Base-by-base conservation (phyloP, 2,797 vertebrate genomes). In the Xiphophorus birchmanni region DNA sequence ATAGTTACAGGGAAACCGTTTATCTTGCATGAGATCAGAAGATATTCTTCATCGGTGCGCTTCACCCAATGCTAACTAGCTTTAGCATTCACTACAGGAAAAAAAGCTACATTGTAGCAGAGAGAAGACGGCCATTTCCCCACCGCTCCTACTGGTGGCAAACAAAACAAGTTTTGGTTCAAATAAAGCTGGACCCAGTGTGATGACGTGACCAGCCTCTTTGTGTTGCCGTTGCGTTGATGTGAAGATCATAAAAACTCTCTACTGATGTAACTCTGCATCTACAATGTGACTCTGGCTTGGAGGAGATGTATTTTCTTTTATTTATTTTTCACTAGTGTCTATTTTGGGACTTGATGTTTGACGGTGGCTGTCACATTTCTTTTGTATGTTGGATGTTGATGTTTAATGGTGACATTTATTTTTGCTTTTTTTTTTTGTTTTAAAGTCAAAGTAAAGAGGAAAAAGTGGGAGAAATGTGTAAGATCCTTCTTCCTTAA, bases 401-500 rank as follows among this genome's bases (percentile, higher is more conserved):
- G 60, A 44, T 73, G 48, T 71, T 65, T 37, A 65, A 65, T 35
- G 32, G 60, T 65, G 32, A 65, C 5, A 35, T 56, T 58, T n/a
- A 26, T 82, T 78, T 83, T 80, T 67, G 50, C 58, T 77, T n/a
- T 35, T 63, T 73, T 77, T n/a, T 35, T 63, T 73, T 80, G 65
- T 84, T 91, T 91, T 40, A 80, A 82, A 90, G 73, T 84, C 40
- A 80, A 82, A 90, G 73, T 86, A 83, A 87, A 89, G 52, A 78
- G 60, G 1, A 74, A 45, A 77, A 82, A 78, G 1, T 76, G 37
- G 32, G 23, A 69, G 23, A 65, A 32, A 76, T 73, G 45, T 76
- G 5, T 75, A 26, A 21, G 63, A 42, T 83, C 52, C 6, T 42
- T 56, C 82, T 81, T 72, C 58, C n/a, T 48, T 74, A 0, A 47